Percentiles rank a stretch among this genome's conserved stretches.
phyloP scores from a whole-genome alignment of 2,113 vertebrate species.

The Pygoscelis adeliae region DNA sequence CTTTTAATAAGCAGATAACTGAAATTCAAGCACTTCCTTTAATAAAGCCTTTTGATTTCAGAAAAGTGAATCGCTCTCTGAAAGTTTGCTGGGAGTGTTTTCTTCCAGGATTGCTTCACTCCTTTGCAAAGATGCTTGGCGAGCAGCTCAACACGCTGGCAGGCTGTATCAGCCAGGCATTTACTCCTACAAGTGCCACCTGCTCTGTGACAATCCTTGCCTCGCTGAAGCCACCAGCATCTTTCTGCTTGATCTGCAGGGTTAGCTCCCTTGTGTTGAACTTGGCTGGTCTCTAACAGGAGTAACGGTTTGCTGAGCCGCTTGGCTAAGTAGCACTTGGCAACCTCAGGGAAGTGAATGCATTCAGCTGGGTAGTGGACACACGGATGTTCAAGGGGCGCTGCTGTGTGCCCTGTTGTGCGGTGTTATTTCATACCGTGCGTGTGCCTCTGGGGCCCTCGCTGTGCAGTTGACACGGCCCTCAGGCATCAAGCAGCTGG shows the following conservation, averaged over 20 bases:
- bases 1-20: not conserved
- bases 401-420: not conserved
- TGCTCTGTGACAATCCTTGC: not conserved
- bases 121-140: fast-evolving
- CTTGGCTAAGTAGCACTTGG: not conserved
- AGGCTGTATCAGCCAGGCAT: not conserved
- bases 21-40: not conserved
- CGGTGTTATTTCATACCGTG: fast-evolving
- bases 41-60: not conserved
- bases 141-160: fast-evolving
- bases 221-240: not conserved
- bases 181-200: not conserved
- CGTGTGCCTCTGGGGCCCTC: fast-evolving
- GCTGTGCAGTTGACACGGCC: not conserved
- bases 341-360: fast-evolving
- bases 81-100: fast-evolving
- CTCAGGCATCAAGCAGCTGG: not conserved
- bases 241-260: not conserved
- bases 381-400: fast-evolving
- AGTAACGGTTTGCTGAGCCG: fast-evolving
- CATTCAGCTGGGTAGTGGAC: fast-evolving
- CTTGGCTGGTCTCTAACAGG: not conserved
- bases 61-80: not conserved
- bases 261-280: not conserved
- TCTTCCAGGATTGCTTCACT: not conserved